Evolutionary conservation across 64 coral and sea anemone species (phyloP).

Genomic region (Pocillopora verrucosa): DNA sequence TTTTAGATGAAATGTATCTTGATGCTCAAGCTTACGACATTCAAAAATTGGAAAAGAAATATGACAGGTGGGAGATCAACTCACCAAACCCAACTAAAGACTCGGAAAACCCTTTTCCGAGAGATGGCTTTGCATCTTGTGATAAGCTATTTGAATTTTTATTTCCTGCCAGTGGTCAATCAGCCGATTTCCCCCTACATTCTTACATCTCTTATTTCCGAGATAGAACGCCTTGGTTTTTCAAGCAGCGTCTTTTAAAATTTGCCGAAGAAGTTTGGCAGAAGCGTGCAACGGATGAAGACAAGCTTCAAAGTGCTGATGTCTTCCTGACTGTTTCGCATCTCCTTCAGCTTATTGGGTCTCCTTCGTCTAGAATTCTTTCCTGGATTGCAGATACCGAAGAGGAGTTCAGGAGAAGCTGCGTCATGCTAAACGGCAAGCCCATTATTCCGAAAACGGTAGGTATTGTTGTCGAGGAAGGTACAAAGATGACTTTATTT

Average conservation of each 20-base stretch:
- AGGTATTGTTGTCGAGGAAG: slow-evolving; percentile 1
- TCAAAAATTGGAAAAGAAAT: background rate
- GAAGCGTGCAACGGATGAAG: background rate
- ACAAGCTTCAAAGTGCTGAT: slow-evolving; percentile 45
- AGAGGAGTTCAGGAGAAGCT: slow-evolving; percentile 6
- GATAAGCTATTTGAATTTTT: background rate
- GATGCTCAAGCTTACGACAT: background rate
- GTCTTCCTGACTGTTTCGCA: slow-evolving; percentile 67
- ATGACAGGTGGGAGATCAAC: background rate
- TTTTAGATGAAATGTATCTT: background rate
- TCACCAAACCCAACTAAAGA: too few species aligned
- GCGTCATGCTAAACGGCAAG: background rate
- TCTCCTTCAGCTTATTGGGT: slow-evolving; percentile 42
- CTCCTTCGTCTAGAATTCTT: background rate
- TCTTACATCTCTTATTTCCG: background rate
- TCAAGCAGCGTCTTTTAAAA: slow-evolving; percentile 3
- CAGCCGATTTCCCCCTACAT: background rate
- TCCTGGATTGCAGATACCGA: slow-evolving; percentile 38
- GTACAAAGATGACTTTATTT: slow-evolving; percentile 43
- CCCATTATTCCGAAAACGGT: slow-evolving; percentile 13
- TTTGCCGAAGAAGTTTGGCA: slow-evolving; percentile 56
- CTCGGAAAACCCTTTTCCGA: background rate
- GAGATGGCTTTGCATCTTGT: background rate
- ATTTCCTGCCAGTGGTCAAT: background rate
- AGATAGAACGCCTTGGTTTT: background rate